Percentiles rank a stretch among this genome's conserved stretches.
Conservation (phyloP, 2,888 invertebrate species). For the Melipona bicolor region DNA sequence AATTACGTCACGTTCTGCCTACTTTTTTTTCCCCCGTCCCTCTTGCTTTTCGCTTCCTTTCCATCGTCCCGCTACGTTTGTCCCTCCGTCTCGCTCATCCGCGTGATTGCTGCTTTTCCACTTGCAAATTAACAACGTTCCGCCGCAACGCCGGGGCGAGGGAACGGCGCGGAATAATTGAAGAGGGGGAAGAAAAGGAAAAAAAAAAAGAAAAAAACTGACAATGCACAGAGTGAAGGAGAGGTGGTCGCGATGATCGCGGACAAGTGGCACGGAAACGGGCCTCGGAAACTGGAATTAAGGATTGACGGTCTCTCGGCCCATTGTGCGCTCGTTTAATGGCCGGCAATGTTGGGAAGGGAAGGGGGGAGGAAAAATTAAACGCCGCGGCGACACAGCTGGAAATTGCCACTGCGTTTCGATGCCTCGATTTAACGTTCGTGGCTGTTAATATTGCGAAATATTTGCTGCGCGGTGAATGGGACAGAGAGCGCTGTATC, state of each 20-base stretch:
- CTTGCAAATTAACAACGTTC: constrained; percentile 34
- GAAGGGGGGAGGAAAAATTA: constrained; percentile 3
- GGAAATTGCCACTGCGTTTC: neutral
- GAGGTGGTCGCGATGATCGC: constrained; percentile 33
- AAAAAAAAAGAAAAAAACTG: neutral
- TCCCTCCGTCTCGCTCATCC: neutral
- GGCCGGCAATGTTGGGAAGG: neutral
- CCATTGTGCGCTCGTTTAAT: constrained; percentile 21
- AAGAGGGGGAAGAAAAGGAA: neutral
- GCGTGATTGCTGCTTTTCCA: neutral
- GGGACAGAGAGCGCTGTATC: neutral
- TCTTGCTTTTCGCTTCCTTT: too few relatives aligned
- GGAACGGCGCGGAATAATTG: constrained; percentile 49
- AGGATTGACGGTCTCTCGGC: constrained; percentile 1
- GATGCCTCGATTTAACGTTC: constrained; percentile 8
- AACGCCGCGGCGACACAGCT: neutral
- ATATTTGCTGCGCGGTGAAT: neutral
- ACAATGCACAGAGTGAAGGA: neutral
- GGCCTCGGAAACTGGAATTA: constrained; percentile 16
- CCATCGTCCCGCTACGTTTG: too few relatives aligned
- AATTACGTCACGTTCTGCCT: constrained; percentile 23
- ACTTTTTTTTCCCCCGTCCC: neutral
- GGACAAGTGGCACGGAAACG: constrained; percentile 31
- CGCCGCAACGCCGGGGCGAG: constrained; percentile 2
- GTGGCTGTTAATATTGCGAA: neutral